A percentile compares a stretch with the other conserved stretches of the same genome.
These are phyloP conservation scores for Pardalotus punctatus DNA, from an alignment of 2,113 vertebrate genomes.

Conservation along the genomic window DNA sequence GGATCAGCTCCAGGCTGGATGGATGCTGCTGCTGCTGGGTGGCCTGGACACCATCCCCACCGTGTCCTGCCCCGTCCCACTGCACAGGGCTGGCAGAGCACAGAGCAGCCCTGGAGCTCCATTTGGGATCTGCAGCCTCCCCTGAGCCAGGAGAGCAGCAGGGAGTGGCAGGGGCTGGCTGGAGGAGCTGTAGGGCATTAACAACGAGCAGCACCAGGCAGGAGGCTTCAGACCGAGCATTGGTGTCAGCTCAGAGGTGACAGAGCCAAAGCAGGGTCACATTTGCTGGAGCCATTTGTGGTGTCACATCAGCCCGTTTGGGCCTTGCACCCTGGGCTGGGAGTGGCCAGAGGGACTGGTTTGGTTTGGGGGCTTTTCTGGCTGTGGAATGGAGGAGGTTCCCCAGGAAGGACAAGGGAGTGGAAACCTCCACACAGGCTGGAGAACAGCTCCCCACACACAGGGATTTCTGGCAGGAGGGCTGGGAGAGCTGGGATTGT, in stretches of 20 bases:
- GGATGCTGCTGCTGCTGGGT: background rate
- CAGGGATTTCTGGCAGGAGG: background rate
- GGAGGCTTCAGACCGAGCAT: background rate
- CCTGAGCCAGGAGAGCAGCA: background rate
- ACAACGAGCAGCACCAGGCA: background rate
- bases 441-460: background rate
- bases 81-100: background rate
- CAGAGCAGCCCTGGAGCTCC: background rate
- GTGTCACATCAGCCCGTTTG: fast-evolving
- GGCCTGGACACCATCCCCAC: background rate
- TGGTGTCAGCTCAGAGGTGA: background rate
- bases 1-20: background rate
- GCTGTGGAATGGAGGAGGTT: background rate
- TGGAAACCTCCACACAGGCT: background rate
- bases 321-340: background rate
- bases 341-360: background rate
- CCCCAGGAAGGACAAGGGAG: background rate
- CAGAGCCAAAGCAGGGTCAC: background rate
- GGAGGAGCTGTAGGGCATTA: background rate
- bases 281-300: background rate
- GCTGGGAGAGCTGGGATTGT: background rate
- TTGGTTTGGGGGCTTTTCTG: background rate
- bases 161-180: background rate
- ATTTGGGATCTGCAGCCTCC: background rate
- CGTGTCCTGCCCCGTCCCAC: background rate